Evolutionary conservation across 2,797 vertebrate genomes (phyloP).

Genomic region (Rhinichthys osculus): DNA sequence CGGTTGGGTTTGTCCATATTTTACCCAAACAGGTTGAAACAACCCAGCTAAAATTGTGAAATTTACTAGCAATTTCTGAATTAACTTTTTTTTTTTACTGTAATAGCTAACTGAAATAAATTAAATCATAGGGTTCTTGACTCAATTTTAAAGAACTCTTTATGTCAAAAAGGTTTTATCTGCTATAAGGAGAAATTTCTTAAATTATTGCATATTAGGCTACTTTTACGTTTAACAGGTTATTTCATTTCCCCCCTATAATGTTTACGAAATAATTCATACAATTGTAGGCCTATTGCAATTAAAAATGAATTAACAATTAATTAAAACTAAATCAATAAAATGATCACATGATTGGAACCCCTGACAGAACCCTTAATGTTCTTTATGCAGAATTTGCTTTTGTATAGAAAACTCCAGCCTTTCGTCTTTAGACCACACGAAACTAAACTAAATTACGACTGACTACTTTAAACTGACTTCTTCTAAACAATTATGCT

Average conservation of each 20-base stretch:
- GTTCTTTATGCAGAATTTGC: neutral
- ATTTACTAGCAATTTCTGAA: neutral
- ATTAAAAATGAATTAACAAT: neutral
- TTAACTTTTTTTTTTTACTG: neutral
- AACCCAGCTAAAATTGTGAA: neutral
- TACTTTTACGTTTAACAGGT: neutral
- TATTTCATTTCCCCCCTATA: neutral
- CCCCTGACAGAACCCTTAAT: too few species aligned
- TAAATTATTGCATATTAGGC: neutral
- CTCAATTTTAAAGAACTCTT: neutral
- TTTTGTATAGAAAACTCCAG: neutral
- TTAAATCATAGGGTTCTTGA: neutral
- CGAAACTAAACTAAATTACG: neutral
- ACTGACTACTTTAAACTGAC: neutral
- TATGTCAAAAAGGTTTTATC: neutral
- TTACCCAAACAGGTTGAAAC: too few species aligned
- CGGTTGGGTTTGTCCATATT: too few species aligned
- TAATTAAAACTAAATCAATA: neutral
- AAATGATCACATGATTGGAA: neutral
- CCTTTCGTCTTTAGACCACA: neutral
- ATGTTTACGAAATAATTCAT: neutral
- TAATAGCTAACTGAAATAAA: too few species aligned
- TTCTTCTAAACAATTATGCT: neutral
- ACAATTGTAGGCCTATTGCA: neutral
- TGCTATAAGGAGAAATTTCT: neutral